A percentile compares a stretch with the other conserved stretches of the same genome.
Conservation (phyloP, 2,888 invertebrate genomes). For the Mimas tiliae region DNA sequence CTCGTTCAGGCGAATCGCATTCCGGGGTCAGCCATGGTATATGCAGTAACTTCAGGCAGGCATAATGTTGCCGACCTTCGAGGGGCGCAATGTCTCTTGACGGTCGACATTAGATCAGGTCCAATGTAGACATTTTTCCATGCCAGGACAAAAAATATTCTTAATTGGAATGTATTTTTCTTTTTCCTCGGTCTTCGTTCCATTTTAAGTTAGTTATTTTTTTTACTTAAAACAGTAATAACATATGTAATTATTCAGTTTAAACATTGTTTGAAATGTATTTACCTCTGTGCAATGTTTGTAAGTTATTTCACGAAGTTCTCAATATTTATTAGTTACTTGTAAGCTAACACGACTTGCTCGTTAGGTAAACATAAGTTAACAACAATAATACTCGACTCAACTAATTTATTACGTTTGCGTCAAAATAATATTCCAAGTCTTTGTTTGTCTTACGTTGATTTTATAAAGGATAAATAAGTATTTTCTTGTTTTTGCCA, state of each 20-base stretch:
- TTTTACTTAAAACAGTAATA: not conserved
- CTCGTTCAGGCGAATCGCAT: too few species aligned
- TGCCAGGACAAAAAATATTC: too few species aligned
- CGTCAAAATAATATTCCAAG: constrained; percentile 8
- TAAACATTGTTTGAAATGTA: not conserved
- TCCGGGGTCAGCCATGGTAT: too few species aligned
- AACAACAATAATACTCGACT: not conserved
- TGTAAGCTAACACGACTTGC: constrained; percentile 12
- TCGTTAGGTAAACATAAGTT: constrained; percentile 13
- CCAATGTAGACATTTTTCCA: too few species aligned
- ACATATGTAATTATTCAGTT: not conserved
- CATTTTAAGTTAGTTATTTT: too few species aligned
- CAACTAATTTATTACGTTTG: constrained; percentile 8
- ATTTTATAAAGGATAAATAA: not conserved
- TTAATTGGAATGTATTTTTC: too few species aligned
- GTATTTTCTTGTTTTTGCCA: constrained; percentile 7
- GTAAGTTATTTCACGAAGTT: not conserved
- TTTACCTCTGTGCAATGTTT: not conserved
- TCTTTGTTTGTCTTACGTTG: not conserved
- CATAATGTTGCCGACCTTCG: too few species aligned
- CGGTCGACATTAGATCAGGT: too few species aligned
- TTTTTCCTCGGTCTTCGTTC: too few species aligned
- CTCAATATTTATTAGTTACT: constrained; percentile 2
- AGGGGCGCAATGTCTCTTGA: too few species aligned
- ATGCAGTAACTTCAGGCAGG: too few species aligned